Evolutionary conservation across 2,797 vertebrate genomes (phyloP), one percentile per base, ranked within the genome.

Genomic region (Clamator glandarius): DNA sequence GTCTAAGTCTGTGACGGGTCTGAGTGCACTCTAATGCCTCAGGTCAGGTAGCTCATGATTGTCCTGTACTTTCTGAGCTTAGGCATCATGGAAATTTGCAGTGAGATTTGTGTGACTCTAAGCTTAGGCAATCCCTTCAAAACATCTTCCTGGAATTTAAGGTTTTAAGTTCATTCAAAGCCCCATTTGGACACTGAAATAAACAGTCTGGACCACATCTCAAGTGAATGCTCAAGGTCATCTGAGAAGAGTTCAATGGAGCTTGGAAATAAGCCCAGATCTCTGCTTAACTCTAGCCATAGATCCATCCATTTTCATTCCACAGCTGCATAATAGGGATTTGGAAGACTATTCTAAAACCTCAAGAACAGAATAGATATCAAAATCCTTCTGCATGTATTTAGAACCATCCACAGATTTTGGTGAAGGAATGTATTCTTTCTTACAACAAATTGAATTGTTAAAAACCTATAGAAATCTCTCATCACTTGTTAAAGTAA

Each of bases 251-350:
- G 77, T 93, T 93, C 95, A 91, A 14, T 62, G 77, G 82, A 95
- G 82, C 62, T 93, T 94, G 93, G 94, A 94, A 93, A 91, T 91
- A 59, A 93, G 90, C 94, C 93, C 95, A 93, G 94, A 95, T 92
- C 70, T 90, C 90, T 95, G 67, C 87, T 91, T 93, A 95, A 88
- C 70, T 96, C 88, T 82, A 76, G 39, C 59, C 83, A 91, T 90
- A 92, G 86, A 90, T 82, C 81, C 92, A 96, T 93, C 90, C 83
- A 81, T 96, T 96, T 94, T 93, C 85, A 93, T 96, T 95, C 93
- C 55, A 61, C 62, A 89, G 48, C 79, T 75, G 67, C 78, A 78
- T 84, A 95, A 91, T 79, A 84, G 17, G 59, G 69, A 86, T 94
- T 92, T 92, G 67, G 85, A 95, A 96, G 93, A 94, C 44, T 88